A percentile compares a stretch with the other conserved stretches of the same genome.
phyloP scores from a whole-genome alignment of 1,140 invertebrate species.

The Drosophila biarmipes region DNA sequence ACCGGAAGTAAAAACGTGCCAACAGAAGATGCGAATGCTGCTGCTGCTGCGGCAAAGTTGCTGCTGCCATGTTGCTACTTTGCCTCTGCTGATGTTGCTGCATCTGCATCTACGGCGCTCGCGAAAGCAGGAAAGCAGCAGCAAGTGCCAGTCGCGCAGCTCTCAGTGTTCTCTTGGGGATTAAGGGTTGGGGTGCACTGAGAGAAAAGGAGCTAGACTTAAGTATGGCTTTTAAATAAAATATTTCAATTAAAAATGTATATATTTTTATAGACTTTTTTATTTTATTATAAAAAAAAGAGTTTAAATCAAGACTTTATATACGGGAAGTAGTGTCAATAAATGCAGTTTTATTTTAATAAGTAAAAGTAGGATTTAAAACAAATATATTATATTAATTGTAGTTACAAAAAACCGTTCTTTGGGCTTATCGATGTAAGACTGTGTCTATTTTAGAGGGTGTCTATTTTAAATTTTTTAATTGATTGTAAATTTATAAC shows the following conservation, averaged over 20 bases:
- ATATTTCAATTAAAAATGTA: too few species aligned
- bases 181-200: slow-evolving; percentile 17
- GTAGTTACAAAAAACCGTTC: too few species aligned
- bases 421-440: too few species aligned
- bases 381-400: too few species aligned
- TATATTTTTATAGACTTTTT: not conserved
- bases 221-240: not conserved
- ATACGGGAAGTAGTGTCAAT: too few species aligned
- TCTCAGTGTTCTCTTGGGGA: slow-evolving; percentile 40
- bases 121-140: slow-evolving; percentile 68
- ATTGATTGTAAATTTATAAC: too few species aligned
- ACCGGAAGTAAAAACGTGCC: slow-evolving; percentile 76
- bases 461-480: too few species aligned
- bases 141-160: slow-evolving; percentile 63
- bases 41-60: slow-evolving; percentile 7
- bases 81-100: slow-evolving; percentile 56
- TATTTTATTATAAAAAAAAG: not conserved
- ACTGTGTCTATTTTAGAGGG: too few species aligned
- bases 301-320: not conserved
- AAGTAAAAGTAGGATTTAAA: too few species aligned
- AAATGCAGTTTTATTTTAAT: too few species aligned
- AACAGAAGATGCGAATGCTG: slow-evolving; percentile 45
- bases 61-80: slow-evolving; percentile 51
- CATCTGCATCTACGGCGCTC: slow-evolving; percentile 81
- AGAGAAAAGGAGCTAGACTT: not conserved